phyloP scores from a whole-genome alignment of 1,140 invertebrate species.

The Condylostylus longicornis region DNA sequence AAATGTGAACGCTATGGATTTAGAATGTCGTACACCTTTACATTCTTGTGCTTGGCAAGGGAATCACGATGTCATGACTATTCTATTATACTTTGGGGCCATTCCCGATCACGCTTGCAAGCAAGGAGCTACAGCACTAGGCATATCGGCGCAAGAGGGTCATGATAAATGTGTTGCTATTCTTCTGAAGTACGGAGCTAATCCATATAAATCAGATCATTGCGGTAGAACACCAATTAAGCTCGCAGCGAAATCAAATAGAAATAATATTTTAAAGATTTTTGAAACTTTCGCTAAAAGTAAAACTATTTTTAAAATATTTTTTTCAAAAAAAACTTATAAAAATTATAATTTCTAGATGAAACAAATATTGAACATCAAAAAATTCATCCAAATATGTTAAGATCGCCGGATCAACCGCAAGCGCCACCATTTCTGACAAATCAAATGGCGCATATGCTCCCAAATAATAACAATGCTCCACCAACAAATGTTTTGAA shows the following conservation, averaged over 20 bases:
- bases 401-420: constrained; percentile 29
- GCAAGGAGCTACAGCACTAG: constrained; percentile 82
- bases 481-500: constrained; percentile 19
- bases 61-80: constrained; percentile 64
- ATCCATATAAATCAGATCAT: constrained; percentile 82
- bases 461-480: constrained; percentile 14
- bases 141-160: constrained; percentile 73
- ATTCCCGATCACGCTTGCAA: constrained; percentile 81
- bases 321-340: neutral
- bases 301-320: constrained; percentile 10
- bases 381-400: constrained; percentile 29
- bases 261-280: constrained; percentile 29
- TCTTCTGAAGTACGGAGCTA: constrained; percentile 73
- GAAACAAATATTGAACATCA: constrained; percentile 27
- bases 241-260: constrained; percentile 40
- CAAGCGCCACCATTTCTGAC: constrained; percentile 22
- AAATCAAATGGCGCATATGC: constrained; percentile 17
- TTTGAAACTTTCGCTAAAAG: constrained; percentile 31
- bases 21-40: constrained; percentile 74
- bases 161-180: constrained; percentile 81
- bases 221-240: constrained; percentile 55
- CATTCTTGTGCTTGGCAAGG: constrained; percentile 95
- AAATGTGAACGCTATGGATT: constrained; percentile 75
- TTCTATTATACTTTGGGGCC: constrained; percentile 64
- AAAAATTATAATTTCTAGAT: constrained; percentile 12